Base-by-base conservation (phyloP, 2,113 vertebrate species). In the Petrocephalus microphthalmus region DNA sequence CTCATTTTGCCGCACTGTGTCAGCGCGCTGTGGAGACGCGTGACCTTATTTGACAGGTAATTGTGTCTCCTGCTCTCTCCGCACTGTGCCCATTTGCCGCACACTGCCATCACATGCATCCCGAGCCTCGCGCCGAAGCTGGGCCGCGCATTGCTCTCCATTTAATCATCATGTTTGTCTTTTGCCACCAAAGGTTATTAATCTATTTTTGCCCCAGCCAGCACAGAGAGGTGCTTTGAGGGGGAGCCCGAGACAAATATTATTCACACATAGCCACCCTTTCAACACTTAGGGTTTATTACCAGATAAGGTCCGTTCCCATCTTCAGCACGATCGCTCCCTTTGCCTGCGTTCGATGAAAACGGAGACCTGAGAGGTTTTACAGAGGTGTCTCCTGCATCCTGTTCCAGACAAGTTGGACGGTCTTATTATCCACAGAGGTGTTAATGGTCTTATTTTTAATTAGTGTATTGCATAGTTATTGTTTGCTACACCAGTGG, bases 231-330 rank as follows among this genome's bases (percentile, higher is more conserved):
- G 22, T 56, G 25, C 29, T 29, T 54, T 56, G 84, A 22, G 81
- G 45, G 49, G 37, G 19, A 83, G 20, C 20, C 84, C 2, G 84
- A 37, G 52, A 85, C 5, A 54, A 85, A 25, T 84, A 84, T 84
- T 51, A 84, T 84, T 84, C 82, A 84, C 49, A 52, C 82, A 85
- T 54, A 85, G 33, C 84, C 52, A 25, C 15, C 25, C 84, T 54
- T 85, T 85, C n/a, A 49, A 15, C 25, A 52, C 84, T 25, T 56
- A 33, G 49, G 7, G 47, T 85, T 25, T 85, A 54, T 85, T 33
- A 52, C 25, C 52, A 85, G 22, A 37, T 54, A 54, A 25, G 33
- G 33, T 85, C 25, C 6, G 1, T 85, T 37, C 17, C 52, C 19
- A 20, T 85, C 29, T 33, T 29, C 25, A 85, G 25, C 82, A 15